phyloP scores from a whole-genome alignment of 1,140 invertebrate species.

The Drosophila ogumai region DNA sequence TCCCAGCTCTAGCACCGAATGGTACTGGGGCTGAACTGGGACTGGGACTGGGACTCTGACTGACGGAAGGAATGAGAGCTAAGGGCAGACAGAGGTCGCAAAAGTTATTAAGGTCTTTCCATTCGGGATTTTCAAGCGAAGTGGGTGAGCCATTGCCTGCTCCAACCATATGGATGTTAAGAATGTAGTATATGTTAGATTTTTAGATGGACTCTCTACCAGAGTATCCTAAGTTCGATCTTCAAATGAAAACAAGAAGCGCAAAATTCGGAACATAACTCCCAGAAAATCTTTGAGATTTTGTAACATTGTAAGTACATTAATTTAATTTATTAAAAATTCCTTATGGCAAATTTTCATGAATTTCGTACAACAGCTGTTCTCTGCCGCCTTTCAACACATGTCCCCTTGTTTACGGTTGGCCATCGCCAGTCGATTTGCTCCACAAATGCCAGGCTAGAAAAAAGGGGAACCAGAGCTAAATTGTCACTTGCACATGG shows the following conservation, averaged over 20 bases:
- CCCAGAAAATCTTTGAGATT: background rate
- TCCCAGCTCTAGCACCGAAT: background rate
- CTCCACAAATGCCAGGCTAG: conserved; percentile 59
- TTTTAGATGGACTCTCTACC: background rate
- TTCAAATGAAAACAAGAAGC: background rate
- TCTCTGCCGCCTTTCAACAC: conserved; percentile 53
- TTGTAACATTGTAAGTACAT: background rate
- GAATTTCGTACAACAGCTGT: conserved; percentile 20
- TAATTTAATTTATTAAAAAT: background rate
- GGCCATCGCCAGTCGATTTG: conserved; percentile 22
- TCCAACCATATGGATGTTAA: background rate
- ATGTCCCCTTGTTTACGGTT: conserved; percentile 52
- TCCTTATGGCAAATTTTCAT: background rate
- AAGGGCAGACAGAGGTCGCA: conserved; percentile 38
- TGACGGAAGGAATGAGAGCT: conserved; percentile 22
- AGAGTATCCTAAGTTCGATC: background rate
- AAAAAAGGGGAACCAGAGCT: conserved; percentile 45
- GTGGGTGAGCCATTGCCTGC: background rate
- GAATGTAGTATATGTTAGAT: background rate
- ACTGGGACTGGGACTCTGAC: background rate
- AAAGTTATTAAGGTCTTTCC: conserved; percentile 27
- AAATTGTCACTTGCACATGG: conserved; percentile 78
- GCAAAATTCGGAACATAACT: no score
- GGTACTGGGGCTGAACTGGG: background rate
- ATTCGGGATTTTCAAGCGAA: conserved; percentile 13